Base-by-base conservation (phyloP, 2,113 vertebrate species). In the Catharus minimus region DNA sequence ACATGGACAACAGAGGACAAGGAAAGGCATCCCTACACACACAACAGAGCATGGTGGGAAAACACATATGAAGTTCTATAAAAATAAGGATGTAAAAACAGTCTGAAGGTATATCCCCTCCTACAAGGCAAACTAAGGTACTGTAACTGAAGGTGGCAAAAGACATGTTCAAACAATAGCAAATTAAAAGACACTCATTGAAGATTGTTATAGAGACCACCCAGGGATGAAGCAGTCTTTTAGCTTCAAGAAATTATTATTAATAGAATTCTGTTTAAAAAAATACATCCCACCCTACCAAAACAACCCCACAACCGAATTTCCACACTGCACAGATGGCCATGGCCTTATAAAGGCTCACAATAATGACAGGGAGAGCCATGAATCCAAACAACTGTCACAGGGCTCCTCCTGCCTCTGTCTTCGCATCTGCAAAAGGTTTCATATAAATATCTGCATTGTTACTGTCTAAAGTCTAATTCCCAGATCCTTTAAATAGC, bases 281-380 rank as follows among this genome's bases (percentile, higher is more conserved):
- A 47, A 55, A 39, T 39, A 33, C 47, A 67, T 41, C 62, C 46
- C 47, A 62, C 21, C 19, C 15, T n/a, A 33, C 8, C 12, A 11
- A 19, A 67, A 33, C 15, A 68, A 57, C 13, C 10, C 26, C 28
- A 75, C 64, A 64, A 41, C 50, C 46, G 12, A 53, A 53, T 14
- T 50, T 50, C 36, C 28, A 38, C 62, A 80, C 23, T 62, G 62
- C 56, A 80, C 67, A 74, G 8, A 56, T 71, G 68, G 52, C n/a
- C 55, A 80, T 49, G 65, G 82, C 79, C 93, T 93, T 86, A 77
- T 43, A 88, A 93, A 94, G 80, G 90, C 89, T 81, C 17, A 89
- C 58, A 82, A 39, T 27, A 87, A 56, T 57, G 18, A 65, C 58
- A 72, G 32, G 38, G 32, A 87, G 41, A 64, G 32, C 32, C 57